Conservation (phyloP, 2,797 vertebrate species). For the Thamnophis elegans region DNA sequence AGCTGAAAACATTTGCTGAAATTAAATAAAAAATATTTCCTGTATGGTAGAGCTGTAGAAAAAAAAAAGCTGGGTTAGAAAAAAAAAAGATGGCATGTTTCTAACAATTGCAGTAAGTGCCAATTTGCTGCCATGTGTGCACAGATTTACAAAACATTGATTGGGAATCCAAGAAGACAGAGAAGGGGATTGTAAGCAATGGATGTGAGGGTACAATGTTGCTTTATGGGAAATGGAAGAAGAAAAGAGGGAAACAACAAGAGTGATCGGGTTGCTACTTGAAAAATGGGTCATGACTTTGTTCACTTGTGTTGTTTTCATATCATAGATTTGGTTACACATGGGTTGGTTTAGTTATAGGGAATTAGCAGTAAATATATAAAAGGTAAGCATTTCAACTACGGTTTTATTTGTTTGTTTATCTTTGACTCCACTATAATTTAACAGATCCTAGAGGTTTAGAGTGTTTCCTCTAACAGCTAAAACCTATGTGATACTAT, state of each 20-base stretch:
- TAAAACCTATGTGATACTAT: neutral
- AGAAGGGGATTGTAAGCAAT: neutral
- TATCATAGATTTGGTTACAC: neutral
- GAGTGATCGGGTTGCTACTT: neutral
- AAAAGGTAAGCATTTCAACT: neutral
- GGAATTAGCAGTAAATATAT: neutral
- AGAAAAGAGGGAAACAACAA: neutral
- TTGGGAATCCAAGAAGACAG: neutral
- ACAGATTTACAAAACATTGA: slow-evolving; percentile 30
- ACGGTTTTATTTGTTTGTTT: neutral
- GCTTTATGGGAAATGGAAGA: neutral
- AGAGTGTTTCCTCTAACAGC: neutral
- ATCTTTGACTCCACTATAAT: neutral
- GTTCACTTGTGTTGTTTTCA: neutral
- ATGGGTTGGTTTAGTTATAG: neutral
- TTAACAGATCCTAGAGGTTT: neutral
- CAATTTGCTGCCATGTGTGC: slow-evolving; percentile 28
- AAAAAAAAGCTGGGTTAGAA: neutral
- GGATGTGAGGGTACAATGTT: neutral
- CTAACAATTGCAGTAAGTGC: slow-evolving; percentile 18
- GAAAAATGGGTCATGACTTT: neutral
- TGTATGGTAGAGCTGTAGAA: slow-evolving; percentile 2
- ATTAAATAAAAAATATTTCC: neutral
- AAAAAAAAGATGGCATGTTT: slow-evolving; percentile 19
- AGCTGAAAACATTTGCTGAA: slow-evolving; percentile 4